Conservation (phyloP, 2,797 vertebrate species). For the Pipistrellus pipistrellus region DNA sequence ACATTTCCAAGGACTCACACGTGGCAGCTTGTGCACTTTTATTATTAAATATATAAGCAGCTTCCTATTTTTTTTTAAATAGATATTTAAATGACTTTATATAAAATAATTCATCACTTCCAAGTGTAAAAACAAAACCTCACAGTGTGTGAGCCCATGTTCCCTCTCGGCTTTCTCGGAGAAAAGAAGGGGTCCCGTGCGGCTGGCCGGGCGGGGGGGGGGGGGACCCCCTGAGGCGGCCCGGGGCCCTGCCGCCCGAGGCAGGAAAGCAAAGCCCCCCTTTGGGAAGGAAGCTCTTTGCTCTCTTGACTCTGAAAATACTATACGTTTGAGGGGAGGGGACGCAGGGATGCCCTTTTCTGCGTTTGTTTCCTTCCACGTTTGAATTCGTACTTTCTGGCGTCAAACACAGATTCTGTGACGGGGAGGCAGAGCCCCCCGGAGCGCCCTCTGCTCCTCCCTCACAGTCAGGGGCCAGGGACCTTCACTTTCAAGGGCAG, state of each 20-base stretch:
- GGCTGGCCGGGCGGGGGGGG: not conserved
- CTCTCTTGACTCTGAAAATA: slow-evolving; percentile 74
- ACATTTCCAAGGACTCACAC: slow-evolving; percentile 71
- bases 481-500: not conserved
- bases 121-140: slow-evolving; percentile 85
- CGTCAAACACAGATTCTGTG: slow-evolving; percentile 65
- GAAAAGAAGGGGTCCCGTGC: slow-evolving; percentile 56
- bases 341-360: slow-evolving; percentile 60
- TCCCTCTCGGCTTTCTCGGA: slow-evolving; percentile 71
- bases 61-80: slow-evolving; percentile 89
- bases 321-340: slow-evolving; percentile 41
- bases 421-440: slow-evolving; percentile 31
- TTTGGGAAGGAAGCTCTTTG: not conserved
- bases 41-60: slow-evolving; percentile 90
- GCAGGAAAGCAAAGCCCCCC: not conserved
- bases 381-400: slow-evolving; percentile 70
- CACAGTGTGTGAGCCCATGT: slow-evolving; percentile 82
- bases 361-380: slow-evolving; percentile 35
- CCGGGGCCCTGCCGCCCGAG: not conserved
- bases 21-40: slow-evolving; percentile 82
- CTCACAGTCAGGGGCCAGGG: not conserved
- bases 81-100: slow-evolving; percentile 90
- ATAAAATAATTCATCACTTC: slow-evolving; percentile 90
- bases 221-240: not conserved
- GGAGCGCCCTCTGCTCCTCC: not conserved